Conservation (phyloP, 2,797 vertebrate species). For the Chaenodraco wilsoni region DNA sequence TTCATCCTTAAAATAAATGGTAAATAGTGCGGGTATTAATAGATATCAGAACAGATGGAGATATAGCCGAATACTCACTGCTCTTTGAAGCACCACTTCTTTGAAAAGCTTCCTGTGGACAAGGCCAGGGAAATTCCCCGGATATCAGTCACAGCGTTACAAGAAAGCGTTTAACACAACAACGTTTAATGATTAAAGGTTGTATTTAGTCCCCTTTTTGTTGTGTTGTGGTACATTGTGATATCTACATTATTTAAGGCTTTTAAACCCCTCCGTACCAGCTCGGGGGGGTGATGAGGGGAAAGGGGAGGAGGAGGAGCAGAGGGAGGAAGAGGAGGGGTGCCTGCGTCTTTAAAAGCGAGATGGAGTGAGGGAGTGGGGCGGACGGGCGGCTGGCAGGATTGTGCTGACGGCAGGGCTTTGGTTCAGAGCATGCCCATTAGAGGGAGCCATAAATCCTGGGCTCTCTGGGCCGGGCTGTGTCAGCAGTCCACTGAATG, state of each 20-base stretch:
- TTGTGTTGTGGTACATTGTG: background rate
- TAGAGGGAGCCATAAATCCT: conserved; percentile 91
- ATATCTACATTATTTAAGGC: conserved; percentile 5
- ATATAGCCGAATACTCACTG: conserved; percentile 1
- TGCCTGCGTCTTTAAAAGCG: conserved; percentile 79
- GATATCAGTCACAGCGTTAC: conserved; percentile 22
- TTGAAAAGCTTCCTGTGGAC: conserved; percentile 23
- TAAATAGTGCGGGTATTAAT: conserved; percentile 33
- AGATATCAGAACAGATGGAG: conserved; percentile 17
- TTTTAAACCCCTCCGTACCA: conserved; percentile 14
- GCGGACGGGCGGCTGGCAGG: conserved; percentile 74
- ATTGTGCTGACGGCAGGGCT: conserved; percentile 90
- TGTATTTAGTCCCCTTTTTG: background rate
- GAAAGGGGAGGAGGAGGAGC: conserved; percentile 1
- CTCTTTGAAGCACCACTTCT: conserved; percentile 31
- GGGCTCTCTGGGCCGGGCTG: conserved; percentile 86
- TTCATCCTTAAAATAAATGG: background rate
- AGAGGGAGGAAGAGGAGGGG: conserved; percentile 33
- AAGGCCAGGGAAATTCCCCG: conserved; percentile 12
- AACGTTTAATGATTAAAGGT: conserved; percentile 7
- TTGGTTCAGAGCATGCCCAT: conserved; percentile 86
- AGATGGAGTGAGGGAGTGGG: conserved; percentile 73
- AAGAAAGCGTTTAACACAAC: conserved; percentile 24
- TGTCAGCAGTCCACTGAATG: conserved; percentile 91
- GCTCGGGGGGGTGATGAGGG: conserved; percentile 23